Evolutionary conservation across 2,113 vertebrate species (phyloP).

Genomic region (Neogale vison): DNA sequence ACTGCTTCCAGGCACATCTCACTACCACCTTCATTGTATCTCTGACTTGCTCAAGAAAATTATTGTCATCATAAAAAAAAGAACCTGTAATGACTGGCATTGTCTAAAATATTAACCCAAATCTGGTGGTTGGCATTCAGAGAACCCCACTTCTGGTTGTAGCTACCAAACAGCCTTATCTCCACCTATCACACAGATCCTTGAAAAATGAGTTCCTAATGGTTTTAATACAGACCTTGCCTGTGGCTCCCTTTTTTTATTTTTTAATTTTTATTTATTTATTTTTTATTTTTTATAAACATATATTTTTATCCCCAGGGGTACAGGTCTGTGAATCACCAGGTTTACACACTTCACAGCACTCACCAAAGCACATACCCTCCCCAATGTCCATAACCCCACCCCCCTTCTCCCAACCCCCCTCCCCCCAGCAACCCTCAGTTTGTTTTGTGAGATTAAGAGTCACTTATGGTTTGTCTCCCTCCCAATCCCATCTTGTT

Average conservation of each 20-base stretch:
- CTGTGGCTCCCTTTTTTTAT: background rate
- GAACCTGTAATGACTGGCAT: background rate
- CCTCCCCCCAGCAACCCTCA: no score
- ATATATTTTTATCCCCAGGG: no score
- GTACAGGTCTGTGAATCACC: no score
- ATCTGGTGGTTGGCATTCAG: background rate
- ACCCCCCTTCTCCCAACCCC: no score
- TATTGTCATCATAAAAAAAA: conserved; percentile 18
- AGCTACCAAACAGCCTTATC: background rate
- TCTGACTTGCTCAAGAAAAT: conserved; percentile 40
- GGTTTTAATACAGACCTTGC: background rate
- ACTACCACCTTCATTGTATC: background rate
- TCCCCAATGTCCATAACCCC: no score
- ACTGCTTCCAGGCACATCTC: background rate
- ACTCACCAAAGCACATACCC: no score
- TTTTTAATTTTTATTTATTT: no score
- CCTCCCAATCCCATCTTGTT: no score
- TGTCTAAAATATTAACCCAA: background rate
- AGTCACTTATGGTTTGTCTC: no score
- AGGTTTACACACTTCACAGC: no score
- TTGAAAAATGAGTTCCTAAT: background rate
- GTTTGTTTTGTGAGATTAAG: no score
- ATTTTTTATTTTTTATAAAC: no score
- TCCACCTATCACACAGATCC: background rate
- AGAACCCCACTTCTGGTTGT: background rate